Base-by-base conservation (phyloP, 2,113 vertebrate genomes). In the Aviceda subcristata region DNA sequence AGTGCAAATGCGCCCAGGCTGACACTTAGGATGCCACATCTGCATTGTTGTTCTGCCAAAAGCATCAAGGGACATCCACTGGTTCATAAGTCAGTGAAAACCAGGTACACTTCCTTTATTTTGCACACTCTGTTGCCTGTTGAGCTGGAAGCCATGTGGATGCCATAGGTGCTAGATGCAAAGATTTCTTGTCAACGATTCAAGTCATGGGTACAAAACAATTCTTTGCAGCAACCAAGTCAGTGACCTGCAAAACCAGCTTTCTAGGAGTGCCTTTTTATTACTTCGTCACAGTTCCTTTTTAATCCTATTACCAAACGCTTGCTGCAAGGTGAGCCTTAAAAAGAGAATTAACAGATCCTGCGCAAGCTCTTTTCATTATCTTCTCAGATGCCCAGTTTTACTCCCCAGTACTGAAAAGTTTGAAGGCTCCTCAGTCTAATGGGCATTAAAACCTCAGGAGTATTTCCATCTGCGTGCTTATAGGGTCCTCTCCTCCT, bases 371-470 rank as follows among this genome's bases (percentile, higher is more conserved):
- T 92, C 46, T 95, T 84, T 81, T 46, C 88, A 59, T 60, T 81
- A 87, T 86, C 92, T 91, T 93, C 96, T 94, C 88, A 86, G 74
- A 91, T 51, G 39, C 74, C 71, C 53, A 63, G n/a, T 76, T 96
- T 97, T 88, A 81, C 64, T 64, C 91, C 59, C 77, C 26, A 1
- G 1, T 15, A 51, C 12, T 45, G 63, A 79, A 53, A 97, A 96
- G 45, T 94, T 63, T 92, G 96, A 97, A 78, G 72, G 32, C 45
- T 92, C 81, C 92, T 90, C 66, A 90, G 67, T 56, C 69, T 94
- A 95, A 97, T 11, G 45, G 97, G 91, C 82, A 72, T 75, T 95
- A 94, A 97, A 96, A 92, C 92, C 92, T 96, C 75, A 59, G 87
- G 86, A 90, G 75, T 89, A 73, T 91, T 94, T 94, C 84, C 82